A percentile compares a stretch with the other conserved stretches of the same genome.
Conservation (phyloP, 2,797 vertebrate species). For the Gallinago stenura region DNA sequence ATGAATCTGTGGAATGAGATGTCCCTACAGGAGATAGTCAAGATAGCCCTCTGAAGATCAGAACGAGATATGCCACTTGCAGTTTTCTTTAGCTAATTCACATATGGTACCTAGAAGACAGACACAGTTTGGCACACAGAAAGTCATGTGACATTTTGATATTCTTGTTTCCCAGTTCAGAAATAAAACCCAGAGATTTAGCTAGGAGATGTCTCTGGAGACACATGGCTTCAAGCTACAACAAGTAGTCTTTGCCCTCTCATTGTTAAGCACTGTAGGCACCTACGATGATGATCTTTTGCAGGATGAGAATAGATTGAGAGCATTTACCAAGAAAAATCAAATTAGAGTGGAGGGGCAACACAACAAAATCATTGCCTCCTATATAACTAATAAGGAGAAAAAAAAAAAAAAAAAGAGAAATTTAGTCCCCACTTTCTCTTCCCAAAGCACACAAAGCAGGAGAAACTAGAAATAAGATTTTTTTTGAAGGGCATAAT, state of each 20-base stretch:
- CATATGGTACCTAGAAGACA: background rate
- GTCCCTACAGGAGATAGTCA: background rate
- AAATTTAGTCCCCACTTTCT: background rate
- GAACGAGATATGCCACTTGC: background rate
- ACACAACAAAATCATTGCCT: background rate
- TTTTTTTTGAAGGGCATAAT: accelerated
- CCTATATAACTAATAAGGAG: background rate
- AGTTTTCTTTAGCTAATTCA: background rate
- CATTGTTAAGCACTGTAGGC: background rate
- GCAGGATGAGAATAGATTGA: background rate
- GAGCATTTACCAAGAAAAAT: background rate
- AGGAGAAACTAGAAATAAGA: background rate
- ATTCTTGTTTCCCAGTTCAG: background rate
- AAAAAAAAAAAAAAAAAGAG: background rate
- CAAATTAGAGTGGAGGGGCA: background rate
- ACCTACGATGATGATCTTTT: background rate
- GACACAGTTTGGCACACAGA: background rate
- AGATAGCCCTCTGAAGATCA: background rate
- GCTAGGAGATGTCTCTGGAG: background rate
- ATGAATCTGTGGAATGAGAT: background rate
- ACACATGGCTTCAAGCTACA: background rate
- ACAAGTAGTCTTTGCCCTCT: background rate
- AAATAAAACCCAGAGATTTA: background rate
- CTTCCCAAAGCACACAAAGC: background rate
- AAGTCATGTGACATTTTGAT: background rate